Conservation (phyloP, 2,113 vertebrate species). For the Oncorhynchus nerka region DNA sequence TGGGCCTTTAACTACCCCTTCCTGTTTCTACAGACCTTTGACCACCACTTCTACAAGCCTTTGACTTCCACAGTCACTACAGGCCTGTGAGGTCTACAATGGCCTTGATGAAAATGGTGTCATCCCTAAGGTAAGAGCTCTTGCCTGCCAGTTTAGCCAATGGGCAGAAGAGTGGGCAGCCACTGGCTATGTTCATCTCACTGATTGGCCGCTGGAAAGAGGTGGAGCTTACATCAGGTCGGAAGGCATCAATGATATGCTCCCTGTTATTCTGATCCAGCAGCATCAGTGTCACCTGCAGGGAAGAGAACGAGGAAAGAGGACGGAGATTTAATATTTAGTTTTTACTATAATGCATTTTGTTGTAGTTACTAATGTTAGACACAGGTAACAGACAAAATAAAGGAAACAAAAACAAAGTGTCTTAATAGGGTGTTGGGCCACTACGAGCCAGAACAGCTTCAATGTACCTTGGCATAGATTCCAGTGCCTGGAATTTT, state of each 20-base stretch:
- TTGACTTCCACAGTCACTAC: conserved; percentile 66
- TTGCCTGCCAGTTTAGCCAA: conserved; percentile 86
- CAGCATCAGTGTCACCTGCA: conserved; percentile 95
- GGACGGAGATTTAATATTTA: background rate
- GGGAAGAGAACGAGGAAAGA: background rate
- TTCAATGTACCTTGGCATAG: too few species aligned
- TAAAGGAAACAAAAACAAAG: too few species aligned
- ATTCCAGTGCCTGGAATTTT: too few species aligned
- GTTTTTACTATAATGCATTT: background rate
- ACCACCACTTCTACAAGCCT: conserved; percentile 45
- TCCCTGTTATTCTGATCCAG: conserved; percentile 95
- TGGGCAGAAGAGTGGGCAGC: conserved; percentile 94
- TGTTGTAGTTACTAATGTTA: background rate
- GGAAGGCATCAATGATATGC: conserved; percentile 93
- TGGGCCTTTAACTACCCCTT: too few species aligned
- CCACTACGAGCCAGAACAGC: too few species aligned
- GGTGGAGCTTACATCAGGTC: conserved; percentile 85
- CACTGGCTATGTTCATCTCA: conserved; percentile 97
- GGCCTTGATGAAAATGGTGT: conserved; percentile 94
- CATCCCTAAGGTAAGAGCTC: conserved; percentile 87
- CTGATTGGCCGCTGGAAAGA: conserved; percentile 91
- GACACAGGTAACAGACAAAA: too few species aligned
- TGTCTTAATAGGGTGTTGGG: too few species aligned
- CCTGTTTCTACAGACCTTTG: background rate
- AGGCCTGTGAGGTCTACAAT: conserved; percentile 92